Evolutionary conservation across 2,797 vertebrate genomes (phyloP).

Genomic region (Malacoraja senta): DNA sequence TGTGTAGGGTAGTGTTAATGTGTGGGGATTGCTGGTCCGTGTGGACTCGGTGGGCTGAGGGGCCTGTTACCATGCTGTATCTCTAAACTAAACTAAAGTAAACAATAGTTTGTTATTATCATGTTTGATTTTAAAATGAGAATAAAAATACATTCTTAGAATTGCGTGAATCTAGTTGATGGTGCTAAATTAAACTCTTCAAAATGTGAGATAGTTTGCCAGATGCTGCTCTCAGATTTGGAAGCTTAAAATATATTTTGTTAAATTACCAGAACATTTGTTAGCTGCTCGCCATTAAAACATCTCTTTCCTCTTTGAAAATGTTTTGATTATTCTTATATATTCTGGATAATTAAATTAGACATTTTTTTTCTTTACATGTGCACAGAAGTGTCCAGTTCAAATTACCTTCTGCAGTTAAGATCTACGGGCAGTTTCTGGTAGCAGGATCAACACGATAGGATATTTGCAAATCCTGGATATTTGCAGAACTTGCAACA

Average conservation of each 20-base stretch:
- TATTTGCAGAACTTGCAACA: not conserved
- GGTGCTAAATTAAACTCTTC: conserved; percentile 16
- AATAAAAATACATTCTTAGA: not conserved
- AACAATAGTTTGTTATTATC: too few relatives aligned
- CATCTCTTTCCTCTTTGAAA: not conserved
- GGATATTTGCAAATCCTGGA: not conserved
- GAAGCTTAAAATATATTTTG: not conserved
- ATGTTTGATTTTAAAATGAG: not conserved
- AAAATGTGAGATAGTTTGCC: conserved; percentile 10
- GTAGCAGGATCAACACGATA: not conserved
- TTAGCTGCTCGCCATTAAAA: not conserved
- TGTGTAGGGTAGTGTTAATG: too few relatives aligned
- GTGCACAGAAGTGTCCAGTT: not conserved
- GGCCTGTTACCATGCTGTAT: too few relatives aligned
- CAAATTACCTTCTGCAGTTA: not conserved
- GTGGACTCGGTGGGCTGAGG: too few relatives aligned
- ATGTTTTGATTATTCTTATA: not conserved
- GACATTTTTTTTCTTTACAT: too few relatives aligned
- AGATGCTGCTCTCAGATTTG: conserved; percentile 17
- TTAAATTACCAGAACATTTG: not conserved
- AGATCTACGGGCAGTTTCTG: not conserved
- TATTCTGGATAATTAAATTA: not conserved
- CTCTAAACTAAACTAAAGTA: too few relatives aligned
- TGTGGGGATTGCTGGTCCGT: too few relatives aligned
- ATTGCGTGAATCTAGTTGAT: not conserved